Evolutionary conservation across 2,113 vertebrate species (phyloP), one percentile per base, ranked within the genome.

Genomic region (Mesoclemmys tuberculata): DNA sequence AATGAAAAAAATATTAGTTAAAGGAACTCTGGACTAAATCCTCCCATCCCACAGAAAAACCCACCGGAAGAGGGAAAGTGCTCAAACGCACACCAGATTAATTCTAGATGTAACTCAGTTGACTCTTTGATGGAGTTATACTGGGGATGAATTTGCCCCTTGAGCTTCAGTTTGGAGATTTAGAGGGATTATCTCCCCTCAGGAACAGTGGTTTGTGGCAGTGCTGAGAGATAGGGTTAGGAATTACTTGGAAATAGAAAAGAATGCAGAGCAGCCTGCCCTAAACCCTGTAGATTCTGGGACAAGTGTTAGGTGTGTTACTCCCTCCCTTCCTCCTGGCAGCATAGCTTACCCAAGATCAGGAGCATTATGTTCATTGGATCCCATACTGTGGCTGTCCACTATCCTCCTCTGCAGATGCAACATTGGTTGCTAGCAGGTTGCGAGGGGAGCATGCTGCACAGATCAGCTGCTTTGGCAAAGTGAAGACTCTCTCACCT

Each of bases 281-380:
- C 11, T 38, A 64, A 24, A 93, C 0, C 0, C 35, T 64, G 80
- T 31, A 80, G 48, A 81, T 6, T 12, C 22, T 27, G n/a, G 24
- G 10, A 38, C 41, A 35, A 3, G 13, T 8, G 3, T 0, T 14
- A 79, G 19, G 46, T 10, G 10, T 22, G 2, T 41, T 74, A 87
- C 14, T 7, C 24, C 74, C 11, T 78, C 71, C 18, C 54, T n/a
- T 13, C 90, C 58, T 83, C 87, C 56, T 1, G 2, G 27, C 41
- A 58, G 26, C 0, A 4, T 48, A 74, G 14, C 58, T 52, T 78
- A 51, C 56, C 7, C 64, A 21, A 38, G 31, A 68, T 58, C 48
- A 82, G 64, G 75, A 85, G 5, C 11, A 16, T 12, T 21, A 55
- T 35, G 83, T 44, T 5, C 18, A 6, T 80, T 89, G 48, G 55